Base-by-base conservation (phyloP, 2,888 invertebrate species). In the Trimorus sp. region DNA sequence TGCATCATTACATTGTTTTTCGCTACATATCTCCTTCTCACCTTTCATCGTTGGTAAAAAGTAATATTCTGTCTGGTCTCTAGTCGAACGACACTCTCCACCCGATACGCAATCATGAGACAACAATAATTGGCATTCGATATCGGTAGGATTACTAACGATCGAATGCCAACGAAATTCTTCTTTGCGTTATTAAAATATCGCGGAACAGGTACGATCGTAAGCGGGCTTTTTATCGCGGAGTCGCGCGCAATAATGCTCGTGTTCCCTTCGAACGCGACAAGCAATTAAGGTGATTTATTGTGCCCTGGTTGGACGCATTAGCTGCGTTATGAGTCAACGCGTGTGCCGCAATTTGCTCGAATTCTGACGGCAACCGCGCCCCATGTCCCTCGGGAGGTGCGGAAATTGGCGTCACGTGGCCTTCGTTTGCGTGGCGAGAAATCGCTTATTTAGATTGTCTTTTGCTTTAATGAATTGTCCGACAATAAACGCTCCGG, bases 281-380 rank as follows among this genome's bases (percentile, higher is more conserved):
- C 69, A 78, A 82, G 77, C 82, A 82, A 82, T 82, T 82, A 78
- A 78, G 54, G 69, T 69, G 77, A 77, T 82, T 82, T 82, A 82
- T 79, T 42, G 69, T 59, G 56, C 51, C 59, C 42, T 14, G 56
- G 66, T 69, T 56, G 63, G 63, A 54, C 45, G 71, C 68, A 81
- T 76, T 73, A 77, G 66, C 38, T 37, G 51, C 48, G 63, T 82
- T 82, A 82, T 73, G 69, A 82, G 74, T 74, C 74, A 74, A 82
- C 62, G 77, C 69, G 45, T 74, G 77, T 69, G 63, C 68, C 16
- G 74, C 69, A 82, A 82, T 81, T 81, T 81, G 77, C 81, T 81
- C 81, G 68, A 81, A 81, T 81, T 77, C 77, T 77, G 77, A 77
- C 36, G 48, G 71, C 69, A 81, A 81, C 81, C 81, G 81, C 77